Evolutionary conservation across 2,888 invertebrate species (phyloP), one percentile per base, ranked within the genome.

Genomic region (Lithosia quadra): DNA sequence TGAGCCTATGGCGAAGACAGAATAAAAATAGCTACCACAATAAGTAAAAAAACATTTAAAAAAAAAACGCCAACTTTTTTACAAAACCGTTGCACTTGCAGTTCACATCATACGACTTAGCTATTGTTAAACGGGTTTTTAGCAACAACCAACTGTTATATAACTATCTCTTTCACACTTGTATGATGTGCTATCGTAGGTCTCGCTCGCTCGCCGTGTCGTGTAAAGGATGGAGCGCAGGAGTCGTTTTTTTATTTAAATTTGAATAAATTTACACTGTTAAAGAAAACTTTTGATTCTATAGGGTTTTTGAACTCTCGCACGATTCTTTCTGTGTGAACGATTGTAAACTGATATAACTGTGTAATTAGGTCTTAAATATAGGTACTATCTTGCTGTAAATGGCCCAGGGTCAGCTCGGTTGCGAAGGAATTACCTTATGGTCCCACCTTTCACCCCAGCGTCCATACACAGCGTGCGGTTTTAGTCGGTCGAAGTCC

Each of bases 231-330:
- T 72, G 73, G 72, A 67, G 90, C 87, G 88, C 89, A 84, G 84
- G 88, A 87, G 85, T 86, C 82, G 80, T 83, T 82, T 86, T 90
- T 91, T 92, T 92, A 91, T 91, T 91, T 84, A 90, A 92, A 92
- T 93, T 92, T 93, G 90, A 93, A 93, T 93, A 93, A 92, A 93
- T 93, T 93, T 93, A 92, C 93, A 93, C 92, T 91, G 92, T 91
- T 88, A 92, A 91, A 90, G 91, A 88, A 90, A 81, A 82, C 78
- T 78, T 80, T 81, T 77, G 76, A 89, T 90, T 87, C 87, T 84
- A 81, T 80, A 81, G 85, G 92, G 90, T 91, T 85, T 76, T 86
- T 90, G 91, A 91, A 88, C 92, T 86, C 84, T 71, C 67, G 73
- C 73, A 76, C 76, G 68, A 76, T 76, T 72, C 81, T 84, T 81